Conservation (phyloP, 2,113 vertebrate species). For the Leptodactylus fuscus region DNA sequence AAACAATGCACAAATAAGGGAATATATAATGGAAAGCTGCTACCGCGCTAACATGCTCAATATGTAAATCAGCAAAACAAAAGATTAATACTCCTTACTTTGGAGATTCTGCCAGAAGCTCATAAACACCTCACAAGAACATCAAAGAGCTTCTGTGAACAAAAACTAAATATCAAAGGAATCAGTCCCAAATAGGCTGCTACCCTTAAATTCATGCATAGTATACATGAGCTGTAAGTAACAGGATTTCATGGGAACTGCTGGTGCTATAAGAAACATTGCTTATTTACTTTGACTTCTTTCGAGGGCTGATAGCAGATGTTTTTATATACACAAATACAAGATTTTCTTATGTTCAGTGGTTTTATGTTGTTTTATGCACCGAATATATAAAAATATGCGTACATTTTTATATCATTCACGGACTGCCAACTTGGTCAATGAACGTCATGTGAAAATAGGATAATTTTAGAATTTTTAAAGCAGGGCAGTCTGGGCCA, state of each 20-base stretch:
- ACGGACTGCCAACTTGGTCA: neutral
- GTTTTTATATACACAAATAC: constrained; percentile 36
- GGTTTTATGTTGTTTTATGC: neutral
- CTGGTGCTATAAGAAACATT: constrained; percentile 40
- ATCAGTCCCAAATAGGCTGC: constrained; percentile 53
- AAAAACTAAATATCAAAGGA: constrained; percentile 58
- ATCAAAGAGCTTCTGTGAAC: constrained; percentile 57
- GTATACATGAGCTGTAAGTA: constrained; percentile 55
- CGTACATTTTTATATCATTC: neutral
- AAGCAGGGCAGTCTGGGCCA: too few species aligned
- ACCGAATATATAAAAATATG: neutral
- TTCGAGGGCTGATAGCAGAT: constrained; percentile 57
- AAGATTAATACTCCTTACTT: constrained; percentile 55
- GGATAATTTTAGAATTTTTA: neutral
- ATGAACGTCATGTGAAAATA: neutral
- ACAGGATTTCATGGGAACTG: constrained; percentile 58
- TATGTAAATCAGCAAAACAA: constrained; percentile 60
- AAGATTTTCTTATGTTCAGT: neutral
- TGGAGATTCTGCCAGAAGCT: constrained; percentile 57
- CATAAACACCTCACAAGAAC: constrained; percentile 57
- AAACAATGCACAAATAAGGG: constrained; percentile 21
- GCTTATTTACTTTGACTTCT: constrained; percentile 52
- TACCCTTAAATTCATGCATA: constrained; percentile 53
- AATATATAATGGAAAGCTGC: constrained; percentile 37
- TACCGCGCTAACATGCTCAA: constrained; percentile 24